phyloP scores from a whole-genome alignment of 2,888 invertebrate species.

The Neoaliturus tenellus region DNA sequence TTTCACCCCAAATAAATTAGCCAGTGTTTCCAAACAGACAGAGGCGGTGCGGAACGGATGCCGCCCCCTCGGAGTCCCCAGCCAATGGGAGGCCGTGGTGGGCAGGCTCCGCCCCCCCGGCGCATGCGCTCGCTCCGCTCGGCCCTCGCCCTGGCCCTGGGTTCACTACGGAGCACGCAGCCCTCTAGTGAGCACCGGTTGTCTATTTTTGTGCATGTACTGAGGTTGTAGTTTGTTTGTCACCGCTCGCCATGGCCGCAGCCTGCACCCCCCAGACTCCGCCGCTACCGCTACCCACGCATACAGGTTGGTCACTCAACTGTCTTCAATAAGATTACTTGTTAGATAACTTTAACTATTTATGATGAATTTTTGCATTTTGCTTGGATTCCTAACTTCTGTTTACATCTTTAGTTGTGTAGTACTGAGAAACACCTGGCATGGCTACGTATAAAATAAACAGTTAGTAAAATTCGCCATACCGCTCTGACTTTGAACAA shows the following conservation, averaged over 20 bases:
- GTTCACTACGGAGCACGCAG: neutral
- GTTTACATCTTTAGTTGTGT: too few relatives aligned
- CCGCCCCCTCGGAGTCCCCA: conserved; percentile 18
- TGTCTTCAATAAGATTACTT: too few relatives aligned
- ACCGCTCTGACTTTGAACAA: too few relatives aligned
- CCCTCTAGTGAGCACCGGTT: conserved; percentile 3
- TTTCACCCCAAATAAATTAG: conserved; percentile 54
- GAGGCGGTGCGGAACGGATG: conserved; percentile 33
- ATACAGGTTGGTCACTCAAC: neutral
- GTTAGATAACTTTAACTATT: too few relatives aligned
- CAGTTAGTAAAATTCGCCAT: too few relatives aligned
- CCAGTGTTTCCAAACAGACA: conserved; percentile 48
- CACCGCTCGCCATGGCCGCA: conserved; percentile 6
- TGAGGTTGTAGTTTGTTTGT: conserved; percentile 31
- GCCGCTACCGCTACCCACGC: neutral
- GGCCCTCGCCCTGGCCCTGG: neutral
- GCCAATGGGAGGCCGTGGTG: conserved; percentile 25
- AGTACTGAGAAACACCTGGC: too few relatives aligned
- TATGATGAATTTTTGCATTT: too few relatives aligned
- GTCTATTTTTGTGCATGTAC: conserved; percentile 29
- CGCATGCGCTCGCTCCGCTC: neutral
- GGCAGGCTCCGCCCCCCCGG: conserved; percentile 33
- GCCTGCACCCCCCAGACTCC: conserved; percentile 8
- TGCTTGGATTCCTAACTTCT: too few relatives aligned
- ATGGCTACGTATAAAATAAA: too few relatives aligned